A percentile compares a stretch with the other conserved stretches of the same genome.
phyloP scores from a whole-genome alignment of 2,113 vertebrate genomes.

The Psammodynastes pulverulentus region DNA sequence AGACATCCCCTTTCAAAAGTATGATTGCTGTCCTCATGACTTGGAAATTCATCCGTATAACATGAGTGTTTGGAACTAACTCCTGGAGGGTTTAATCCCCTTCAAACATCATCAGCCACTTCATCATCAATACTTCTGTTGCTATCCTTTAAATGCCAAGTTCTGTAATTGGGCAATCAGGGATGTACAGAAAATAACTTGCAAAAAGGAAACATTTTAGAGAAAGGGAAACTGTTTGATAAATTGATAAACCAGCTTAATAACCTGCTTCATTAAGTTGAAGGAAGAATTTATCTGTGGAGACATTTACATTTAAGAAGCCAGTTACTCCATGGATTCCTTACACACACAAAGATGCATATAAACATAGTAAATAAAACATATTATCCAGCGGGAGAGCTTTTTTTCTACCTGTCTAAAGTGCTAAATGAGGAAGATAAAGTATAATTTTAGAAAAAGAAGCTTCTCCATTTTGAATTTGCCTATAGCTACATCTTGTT shows the following conservation, averaged over 20 bases:
- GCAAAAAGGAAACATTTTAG: conserved; percentile 71
- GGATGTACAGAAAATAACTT: conserved; percentile 65
- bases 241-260: conserved; percentile 70
- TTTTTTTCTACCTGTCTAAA: conserved; percentile 34
- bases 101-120: conserved; percentile 40
- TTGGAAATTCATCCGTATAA: neutral
- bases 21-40: conserved; percentile 11
- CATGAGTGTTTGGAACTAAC: neutral
- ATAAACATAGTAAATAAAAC: conserved; percentile 56
- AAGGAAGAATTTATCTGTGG: conserved; percentile 67
- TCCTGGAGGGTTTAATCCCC: neutral
- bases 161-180: conserved; percentile 63
- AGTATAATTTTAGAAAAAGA: conserved; percentile 30
- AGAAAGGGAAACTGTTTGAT: conserved; percentile 68
- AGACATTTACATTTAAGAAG: conserved; percentile 60
- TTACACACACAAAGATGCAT: neutral
- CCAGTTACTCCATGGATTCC: conserved; percentile 44
- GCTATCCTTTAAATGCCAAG: conserved; percentile 60
- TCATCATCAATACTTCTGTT: conserved; percentile 25
- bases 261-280: conserved; percentile 72
- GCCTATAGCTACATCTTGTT: conserved; percentile 1
- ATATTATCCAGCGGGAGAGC: conserved; percentile 45
- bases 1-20: neutral
- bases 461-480: conserved; percentile 33
- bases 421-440: conserved; percentile 42